Percentiles rank a stretch among this genome's conserved stretches.
These are phyloP conservation scores for Phoeniculus purpureus DNA, from an alignment of 2,797 vertebrate genomes.

Conservation along the genomic window DNA sequence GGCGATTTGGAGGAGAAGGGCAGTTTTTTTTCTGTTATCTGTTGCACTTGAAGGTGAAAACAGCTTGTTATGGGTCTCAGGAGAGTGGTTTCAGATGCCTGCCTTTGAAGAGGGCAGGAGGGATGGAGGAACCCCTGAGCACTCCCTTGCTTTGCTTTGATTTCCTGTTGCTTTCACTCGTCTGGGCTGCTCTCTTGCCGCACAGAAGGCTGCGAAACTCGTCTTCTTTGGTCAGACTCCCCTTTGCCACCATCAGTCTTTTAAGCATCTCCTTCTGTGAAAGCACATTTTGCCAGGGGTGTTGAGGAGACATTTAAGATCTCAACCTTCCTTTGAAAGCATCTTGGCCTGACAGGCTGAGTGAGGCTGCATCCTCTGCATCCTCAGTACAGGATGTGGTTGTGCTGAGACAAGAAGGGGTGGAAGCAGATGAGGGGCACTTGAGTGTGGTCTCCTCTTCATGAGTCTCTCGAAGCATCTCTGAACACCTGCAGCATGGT, in stretches of 20 bases:
- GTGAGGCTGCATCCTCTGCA: not conserved
- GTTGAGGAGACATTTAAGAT: not conserved
- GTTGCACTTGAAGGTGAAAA: not conserved
- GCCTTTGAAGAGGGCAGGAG: not conserved
- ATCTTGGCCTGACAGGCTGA: not conserved
- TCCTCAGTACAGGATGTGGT: not conserved
- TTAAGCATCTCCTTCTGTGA: not conserved
- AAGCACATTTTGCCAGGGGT: not conserved
- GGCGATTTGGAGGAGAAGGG: not conserved
- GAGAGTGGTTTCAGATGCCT: rapidly evolving
- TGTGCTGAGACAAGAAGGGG: not conserved
- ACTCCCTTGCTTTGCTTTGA: not conserved
- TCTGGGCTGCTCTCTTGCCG: not conserved
- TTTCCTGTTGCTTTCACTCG: not conserved
- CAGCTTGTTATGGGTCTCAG: not conserved
- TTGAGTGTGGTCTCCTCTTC: not conserved
- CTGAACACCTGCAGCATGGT: not conserved
- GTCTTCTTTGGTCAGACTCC: not conserved
- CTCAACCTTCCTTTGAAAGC: not conserved
- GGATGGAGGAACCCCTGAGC: not conserved
- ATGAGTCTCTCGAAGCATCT: not conserved
- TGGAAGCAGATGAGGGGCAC: not conserved
- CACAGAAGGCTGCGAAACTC: not conserved
- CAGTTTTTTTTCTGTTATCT: not conserved
- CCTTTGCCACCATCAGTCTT: not conserved